Evolutionary conservation across 2,888 invertebrate species (phyloP), one percentile per base, ranked within the genome.

Genomic region (Balanococcus diminutus): DNA sequence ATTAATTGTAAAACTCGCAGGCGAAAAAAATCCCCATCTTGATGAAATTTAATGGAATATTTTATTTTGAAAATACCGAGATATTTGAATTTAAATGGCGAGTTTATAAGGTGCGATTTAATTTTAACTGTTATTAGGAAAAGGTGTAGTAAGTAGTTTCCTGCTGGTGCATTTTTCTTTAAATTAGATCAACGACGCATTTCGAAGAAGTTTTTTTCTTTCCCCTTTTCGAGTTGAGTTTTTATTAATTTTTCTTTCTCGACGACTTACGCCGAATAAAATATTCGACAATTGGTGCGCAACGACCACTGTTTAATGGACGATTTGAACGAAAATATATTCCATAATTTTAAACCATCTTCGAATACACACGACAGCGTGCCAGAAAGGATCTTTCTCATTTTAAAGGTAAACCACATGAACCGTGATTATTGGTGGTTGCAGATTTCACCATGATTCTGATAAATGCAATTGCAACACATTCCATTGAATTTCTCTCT

Each of bases 1-100:
- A 79, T 79, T 79, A 79, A 79, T 79, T 79, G 75, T 36, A 36
- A 36, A 79, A 22, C 36, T 56, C 56, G 56, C 56, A 22, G 36
- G 28, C 36, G 75, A 16, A 32, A 79, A 67, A 79, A 79, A 79
- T 36, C 36, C 36, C 72, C 36, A 25, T 75, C 75, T 36, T 79
- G 75, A 79, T 79, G 75, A 79, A 79, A 79, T 79, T 79, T 79
- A 79, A 79, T 79, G 75, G 75, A 79, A 79, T 79, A 79, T 79
- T 79, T 79, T 79, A 79, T 36, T 79, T 79, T 16, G 8, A 79
- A 79, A 56, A 79, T 36, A 36, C 16, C 36, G 16, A 36, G 36
- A 79, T 79, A 79, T 79, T 79, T 79, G 28, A 79, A 79, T 79
- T 79, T 36, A 36, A 79, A 36, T 79, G 36, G 75, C 36, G 11